Conservation (phyloP, 2,888 invertebrate genomes). For the Lasioglossum malachurum region DNA sequence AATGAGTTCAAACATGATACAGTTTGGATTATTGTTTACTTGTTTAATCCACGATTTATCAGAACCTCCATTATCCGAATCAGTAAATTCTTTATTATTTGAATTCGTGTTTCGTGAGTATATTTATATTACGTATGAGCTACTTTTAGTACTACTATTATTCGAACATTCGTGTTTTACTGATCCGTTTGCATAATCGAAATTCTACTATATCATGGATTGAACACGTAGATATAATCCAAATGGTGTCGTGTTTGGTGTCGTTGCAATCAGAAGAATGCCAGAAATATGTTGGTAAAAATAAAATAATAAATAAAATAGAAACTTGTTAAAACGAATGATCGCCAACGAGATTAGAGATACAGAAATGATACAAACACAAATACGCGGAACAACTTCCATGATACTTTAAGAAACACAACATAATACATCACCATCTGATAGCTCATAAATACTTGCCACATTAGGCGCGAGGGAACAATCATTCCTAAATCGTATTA, state of each 20-base stretch:
- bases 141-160: not conserved
- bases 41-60: not conserved
- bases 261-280: not conserved
- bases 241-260: not conserved
- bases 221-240: not conserved
- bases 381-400: not conserved
- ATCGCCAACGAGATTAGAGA: conserved; percentile 44
- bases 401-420: conserved; percentile 16
- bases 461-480: not conserved
- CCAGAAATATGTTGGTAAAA: not conserved
- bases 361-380: not conserved
- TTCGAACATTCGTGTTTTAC: not conserved
- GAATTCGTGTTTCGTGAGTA: no score
- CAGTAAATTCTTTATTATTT: not conserved
- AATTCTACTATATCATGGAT: not conserved
- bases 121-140: not conserved
- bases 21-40: not conserved
- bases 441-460: not conserved
- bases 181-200: not conserved
- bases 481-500: not conserved
- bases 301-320: not conserved
- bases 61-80: not conserved
- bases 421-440: not conserved
- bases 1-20: not conserved
- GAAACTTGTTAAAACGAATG: not conserved